These are phyloP conservation scores for Brachionus rotundiformis DNA, from an alignment of 1,140 invertebrate genomes.

Conservation along the genomic window DNA sequence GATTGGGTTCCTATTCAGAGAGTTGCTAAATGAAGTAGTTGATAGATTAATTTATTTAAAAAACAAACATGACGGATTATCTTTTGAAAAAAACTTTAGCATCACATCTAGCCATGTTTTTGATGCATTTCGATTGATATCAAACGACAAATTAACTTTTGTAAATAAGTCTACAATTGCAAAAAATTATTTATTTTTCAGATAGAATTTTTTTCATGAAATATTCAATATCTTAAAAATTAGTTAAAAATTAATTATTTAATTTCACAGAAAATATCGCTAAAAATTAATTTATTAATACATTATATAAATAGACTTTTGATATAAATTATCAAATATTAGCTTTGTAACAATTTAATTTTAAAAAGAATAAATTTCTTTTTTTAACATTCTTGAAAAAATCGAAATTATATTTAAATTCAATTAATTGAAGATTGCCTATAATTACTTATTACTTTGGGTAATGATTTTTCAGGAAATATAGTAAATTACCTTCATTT, in stretches of 20 bases:
- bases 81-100: not conserved
- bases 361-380: too few relatives aligned
- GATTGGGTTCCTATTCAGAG: slow-evolving; percentile 25
- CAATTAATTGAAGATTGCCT: not conserved
- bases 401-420: too few relatives aligned
- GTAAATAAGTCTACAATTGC: not conserved
- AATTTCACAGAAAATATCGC: too few relatives aligned
- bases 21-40: slow-evolving; percentile 26
- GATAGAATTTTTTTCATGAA: not conserved
- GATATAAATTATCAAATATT: too few relatives aligned
- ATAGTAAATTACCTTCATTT: not conserved
- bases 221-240: too few relatives aligned
- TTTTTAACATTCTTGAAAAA: too few relatives aligned
- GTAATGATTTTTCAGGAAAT: not conserved
- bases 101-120: not conserved
- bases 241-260: too few relatives aligned
- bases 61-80: not conserved
- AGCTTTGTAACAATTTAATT: too few relatives aligned
- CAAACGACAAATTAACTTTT: not conserved
- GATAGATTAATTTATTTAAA: not conserved
- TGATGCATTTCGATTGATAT: not conserved
- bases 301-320: not conserved
- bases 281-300: not conserved
- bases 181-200: not conserved
- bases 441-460: not conserved